Percentiles rank a stretch among this genome's conserved stretches.
These are phyloP conservation scores for Agriopis marginaria DNA, from an alignment of 2,888 invertebrate genomes.

Conservation along the genomic window DNA sequence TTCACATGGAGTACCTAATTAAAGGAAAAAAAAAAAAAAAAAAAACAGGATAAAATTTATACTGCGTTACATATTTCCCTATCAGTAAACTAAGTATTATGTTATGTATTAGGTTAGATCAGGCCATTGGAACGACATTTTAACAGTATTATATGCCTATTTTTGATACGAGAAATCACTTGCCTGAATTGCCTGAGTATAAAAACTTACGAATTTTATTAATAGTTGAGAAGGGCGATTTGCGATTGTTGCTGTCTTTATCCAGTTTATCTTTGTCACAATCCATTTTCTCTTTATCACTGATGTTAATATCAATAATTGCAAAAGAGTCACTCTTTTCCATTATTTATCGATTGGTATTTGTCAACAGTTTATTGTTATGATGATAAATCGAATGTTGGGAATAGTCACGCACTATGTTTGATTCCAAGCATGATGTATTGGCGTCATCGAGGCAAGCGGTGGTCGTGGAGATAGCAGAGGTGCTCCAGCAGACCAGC, in stretches of 20 bases:
- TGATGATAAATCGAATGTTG: conserved; percentile 8
- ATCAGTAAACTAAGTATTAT: no score
- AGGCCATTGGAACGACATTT: no score
- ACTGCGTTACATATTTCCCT: background rate
- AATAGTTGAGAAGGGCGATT: conserved; percentile 64
- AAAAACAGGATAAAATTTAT: background rate
- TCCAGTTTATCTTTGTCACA: conserved; percentile 48
- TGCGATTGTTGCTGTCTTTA: conserved; percentile 58
- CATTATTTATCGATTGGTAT: conserved; percentile 58
- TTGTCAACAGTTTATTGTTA: conserved; percentile 26
- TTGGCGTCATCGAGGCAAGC: background rate
- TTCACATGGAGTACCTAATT: no score
- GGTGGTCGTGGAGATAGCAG: conserved; percentile 2
- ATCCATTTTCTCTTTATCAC: conserved; percentile 63
- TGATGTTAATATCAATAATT: conserved; percentile 73
- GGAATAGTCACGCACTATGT: conserved; percentile 19
- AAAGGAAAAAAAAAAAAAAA: background rate
- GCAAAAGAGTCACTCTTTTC: conserved; percentile 73
- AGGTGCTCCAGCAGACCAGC: conserved; percentile 6
- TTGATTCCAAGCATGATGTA: conserved; percentile 14
- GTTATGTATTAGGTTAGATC: no score
- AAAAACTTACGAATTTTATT: conserved; percentile 76
- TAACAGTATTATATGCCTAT: no score
- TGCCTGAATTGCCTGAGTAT: background rate
- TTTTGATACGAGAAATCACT: no score